A percentile compares a stretch with the other conserved stretches of the same genome.
phyloP scores from a whole-genome alignment of 2,888 invertebrate genomes.

The Sepioteuthis lessoniana region DNA sequence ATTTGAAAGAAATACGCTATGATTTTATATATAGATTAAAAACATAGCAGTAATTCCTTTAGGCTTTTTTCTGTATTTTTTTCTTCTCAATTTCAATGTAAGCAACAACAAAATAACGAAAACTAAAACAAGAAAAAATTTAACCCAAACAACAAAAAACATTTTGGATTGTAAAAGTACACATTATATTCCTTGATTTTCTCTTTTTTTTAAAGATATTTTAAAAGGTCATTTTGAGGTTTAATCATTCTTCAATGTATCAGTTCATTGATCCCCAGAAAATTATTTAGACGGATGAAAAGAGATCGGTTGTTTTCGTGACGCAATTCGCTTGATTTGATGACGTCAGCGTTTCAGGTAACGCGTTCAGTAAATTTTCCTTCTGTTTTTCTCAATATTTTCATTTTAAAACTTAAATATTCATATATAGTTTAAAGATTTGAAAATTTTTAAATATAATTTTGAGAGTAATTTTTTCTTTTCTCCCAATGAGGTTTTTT shows the following conservation, averaged over 20 bases:
- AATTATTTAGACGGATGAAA: conserved; percentile 21
- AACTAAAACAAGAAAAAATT: neutral
- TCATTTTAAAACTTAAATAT: conserved; percentile 15
- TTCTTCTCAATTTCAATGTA: neutral
- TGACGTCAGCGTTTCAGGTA: neutral
- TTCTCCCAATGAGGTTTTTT: no score
- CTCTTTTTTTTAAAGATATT: neutral
- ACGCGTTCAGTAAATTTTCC: conserved; percentile 2
- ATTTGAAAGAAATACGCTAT: no score
- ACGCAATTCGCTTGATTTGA: conserved; percentile 7
- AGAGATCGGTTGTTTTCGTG: neutral
- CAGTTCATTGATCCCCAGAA: neutral
- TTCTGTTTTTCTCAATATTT: neutral
- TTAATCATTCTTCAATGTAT: neutral
- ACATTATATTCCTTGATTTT: neutral
- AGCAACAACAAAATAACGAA: neutral
- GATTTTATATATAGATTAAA: no score
- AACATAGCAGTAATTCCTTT: no score
- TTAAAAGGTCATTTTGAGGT: neutral
- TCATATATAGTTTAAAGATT: neutral
- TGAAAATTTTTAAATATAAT: conserved; percentile 6
- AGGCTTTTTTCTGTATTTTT: neutral
- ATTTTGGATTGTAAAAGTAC: neutral
- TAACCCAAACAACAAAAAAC: neutral
- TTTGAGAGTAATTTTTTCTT: neutral